phyloP scores from a whole-genome alignment of 2,888 invertebrate species.

The Branchellion lobata region DNA sequence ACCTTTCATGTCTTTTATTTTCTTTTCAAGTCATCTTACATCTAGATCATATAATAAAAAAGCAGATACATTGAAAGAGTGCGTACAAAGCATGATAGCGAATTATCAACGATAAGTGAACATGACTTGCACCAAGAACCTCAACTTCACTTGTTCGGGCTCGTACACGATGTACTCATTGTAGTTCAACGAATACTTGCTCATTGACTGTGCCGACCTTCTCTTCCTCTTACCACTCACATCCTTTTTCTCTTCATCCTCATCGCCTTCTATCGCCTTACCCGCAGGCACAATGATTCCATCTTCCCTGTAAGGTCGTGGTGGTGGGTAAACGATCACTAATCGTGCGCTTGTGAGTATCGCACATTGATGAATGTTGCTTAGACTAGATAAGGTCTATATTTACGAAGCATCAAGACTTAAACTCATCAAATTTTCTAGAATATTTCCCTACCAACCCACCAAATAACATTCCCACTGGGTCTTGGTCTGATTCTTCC shows the following conservation, averaged over 20 bases:
- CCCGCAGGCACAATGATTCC: conserved; percentile 63
- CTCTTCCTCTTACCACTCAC: neutral
- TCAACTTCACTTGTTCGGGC: conserved; percentile 63
- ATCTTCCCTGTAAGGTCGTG: conserved; percentile 52
- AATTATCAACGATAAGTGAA: conserved; percentile 58
- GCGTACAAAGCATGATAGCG: neutral
- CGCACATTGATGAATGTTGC: neutral
- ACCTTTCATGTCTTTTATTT: too few relatives aligned
- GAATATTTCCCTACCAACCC: conserved; percentile 52
- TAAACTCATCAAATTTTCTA: too few relatives aligned
- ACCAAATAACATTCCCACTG: conserved; percentile 55
- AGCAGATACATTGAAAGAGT: neutral
- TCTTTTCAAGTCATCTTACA: too few relatives aligned
- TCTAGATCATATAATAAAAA: too few relatives aligned
- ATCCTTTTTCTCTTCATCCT: conserved; percentile 13
- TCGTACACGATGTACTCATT: conserved; percentile 66
- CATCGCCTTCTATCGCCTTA: conserved; percentile 54
- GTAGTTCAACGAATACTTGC: conserved; percentile 62
- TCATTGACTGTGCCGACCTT: conserved; percentile 55
- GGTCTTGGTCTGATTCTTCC: conserved; percentile 62
- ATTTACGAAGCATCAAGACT: neutral
- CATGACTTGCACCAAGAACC: conserved; percentile 63
- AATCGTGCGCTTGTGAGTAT: too few relatives aligned
- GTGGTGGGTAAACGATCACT: too few relatives aligned
- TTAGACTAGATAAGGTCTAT: neutral